These are phyloP conservation scores for Petrocephalus sullivani DNA, from an alignment of 2,797 vertebrate species.

Conservation along the genomic window DNA sequence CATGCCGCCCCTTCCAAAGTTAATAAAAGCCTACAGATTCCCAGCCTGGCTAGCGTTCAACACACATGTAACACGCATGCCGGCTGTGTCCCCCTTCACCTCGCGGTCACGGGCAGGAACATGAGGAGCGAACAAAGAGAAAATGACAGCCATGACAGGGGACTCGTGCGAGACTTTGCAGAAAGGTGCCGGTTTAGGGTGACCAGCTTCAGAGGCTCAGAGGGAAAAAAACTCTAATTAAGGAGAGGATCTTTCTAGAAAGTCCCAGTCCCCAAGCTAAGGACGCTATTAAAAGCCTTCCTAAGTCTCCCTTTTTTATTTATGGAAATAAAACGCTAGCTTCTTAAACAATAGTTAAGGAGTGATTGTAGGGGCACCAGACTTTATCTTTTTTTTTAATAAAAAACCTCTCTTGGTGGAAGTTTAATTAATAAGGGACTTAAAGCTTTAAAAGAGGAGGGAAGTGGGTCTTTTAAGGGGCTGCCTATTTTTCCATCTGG, in stretches of 20 bases:
- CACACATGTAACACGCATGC: not conserved
- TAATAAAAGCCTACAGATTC: not conserved
- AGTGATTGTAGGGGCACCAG: conserved; percentile 57
- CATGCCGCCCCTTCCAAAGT: not conserved
- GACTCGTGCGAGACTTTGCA: conserved; percentile 25
- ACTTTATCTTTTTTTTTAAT: conserved; percentile 66
- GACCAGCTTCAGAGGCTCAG: conserved; percentile 51
- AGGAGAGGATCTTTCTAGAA: conserved; percentile 40
- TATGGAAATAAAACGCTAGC: conserved; percentile 59
- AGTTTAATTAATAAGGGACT: conserved; percentile 78
- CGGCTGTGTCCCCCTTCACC: not conserved
- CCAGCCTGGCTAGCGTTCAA: not conserved
- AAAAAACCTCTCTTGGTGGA: conserved; percentile 69
- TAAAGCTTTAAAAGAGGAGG: conserved; percentile 66
- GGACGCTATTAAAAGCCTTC: conserved; percentile 52
- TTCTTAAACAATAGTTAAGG: conserved; percentile 60
- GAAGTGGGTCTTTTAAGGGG: conserved; percentile 71
- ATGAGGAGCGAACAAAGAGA: not conserved
- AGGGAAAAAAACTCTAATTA: conserved; percentile 57
- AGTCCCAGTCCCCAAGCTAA: conserved; percentile 46
- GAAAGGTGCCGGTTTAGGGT: conserved; percentile 51
- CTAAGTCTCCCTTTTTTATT: conserved; percentile 53
- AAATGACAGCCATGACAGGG: conserved; percentile 9
- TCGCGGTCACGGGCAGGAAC: not conserved
- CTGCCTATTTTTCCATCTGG: conserved; percentile 75